A percentile compares a stretch with the other conserved stretches of the same genome.
These are phyloP conservation scores for Drosophila albomicans DNA, from an alignment of 1,140 invertebrate species.

Conservation along the genomic window DNA sequence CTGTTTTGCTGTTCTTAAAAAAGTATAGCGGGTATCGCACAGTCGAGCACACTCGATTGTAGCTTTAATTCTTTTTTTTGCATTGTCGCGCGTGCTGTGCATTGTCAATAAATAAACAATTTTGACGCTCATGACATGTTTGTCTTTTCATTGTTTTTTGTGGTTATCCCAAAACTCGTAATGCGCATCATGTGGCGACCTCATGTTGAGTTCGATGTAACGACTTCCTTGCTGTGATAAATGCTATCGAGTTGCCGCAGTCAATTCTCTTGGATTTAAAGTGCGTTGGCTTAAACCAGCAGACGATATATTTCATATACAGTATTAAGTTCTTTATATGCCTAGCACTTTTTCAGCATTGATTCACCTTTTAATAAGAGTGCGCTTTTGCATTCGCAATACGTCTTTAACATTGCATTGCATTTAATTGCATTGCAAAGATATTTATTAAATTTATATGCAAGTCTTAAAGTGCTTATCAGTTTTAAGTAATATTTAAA, in stretches of 20 bases:
- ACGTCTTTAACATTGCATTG: too few relatives aligned
- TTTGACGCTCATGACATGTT: constrained; percentile 47
- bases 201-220: constrained; percentile 15
- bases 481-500: too few relatives aligned
- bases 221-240: not conserved
- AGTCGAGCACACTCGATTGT: too few relatives aligned
- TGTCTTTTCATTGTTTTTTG: not conserved
- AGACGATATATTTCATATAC: not conserved
- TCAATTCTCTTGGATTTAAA: not conserved
- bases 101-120: constrained; percentile 63
- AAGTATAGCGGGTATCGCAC: too few relatives aligned
- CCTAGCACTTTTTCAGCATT: too few relatives aligned
- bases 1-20: too few relatives aligned
- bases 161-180: not conserved
- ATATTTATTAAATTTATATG: too few relatives aligned
- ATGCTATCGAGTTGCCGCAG: not conserved
- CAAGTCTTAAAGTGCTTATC: too few relatives aligned
- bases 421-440: too few relatives aligned
- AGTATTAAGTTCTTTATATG: too few relatives aligned
- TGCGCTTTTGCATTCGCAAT: too few relatives aligned
- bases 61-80: constrained; percentile 6
- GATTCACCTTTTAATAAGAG: too few relatives aligned
- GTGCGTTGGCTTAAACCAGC: not conserved
- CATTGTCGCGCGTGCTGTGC: constrained; percentile 48
- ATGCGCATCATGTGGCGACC: constrained; percentile 24